These are phyloP conservation scores for Apeira syringaria DNA, from an alignment of 2,888 invertebrate species.

Conservation along the genomic window DNA sequence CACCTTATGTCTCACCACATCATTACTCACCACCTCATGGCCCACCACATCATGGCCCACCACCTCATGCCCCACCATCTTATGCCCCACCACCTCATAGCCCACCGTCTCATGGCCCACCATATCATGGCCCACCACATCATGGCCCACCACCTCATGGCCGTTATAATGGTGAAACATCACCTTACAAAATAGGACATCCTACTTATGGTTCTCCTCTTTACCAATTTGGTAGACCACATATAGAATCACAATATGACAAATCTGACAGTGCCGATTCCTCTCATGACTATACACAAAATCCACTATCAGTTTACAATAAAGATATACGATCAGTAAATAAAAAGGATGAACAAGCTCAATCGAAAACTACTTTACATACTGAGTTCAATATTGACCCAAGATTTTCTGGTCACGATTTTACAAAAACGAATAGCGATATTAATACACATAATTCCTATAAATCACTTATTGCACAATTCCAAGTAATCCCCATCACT, in stretches of 20 bases:
- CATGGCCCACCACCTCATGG: conserved; percentile 19
- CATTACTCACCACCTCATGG: conserved; percentile 16
- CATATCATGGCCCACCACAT: conserved; percentile 1
- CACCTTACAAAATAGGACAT: conserved; percentile 1
- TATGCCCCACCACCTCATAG: conserved; percentile 8
- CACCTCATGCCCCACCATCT: conserved; percentile 17
- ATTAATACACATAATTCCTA: conserved; percentile 3
- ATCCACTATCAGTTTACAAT: conserved; percentile 2
- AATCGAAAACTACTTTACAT: neutral
- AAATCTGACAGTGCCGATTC: neutral
- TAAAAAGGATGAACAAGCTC: conserved; percentile 1
- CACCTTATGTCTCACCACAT: conserved; percentile 7
- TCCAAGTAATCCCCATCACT: conserved; percentile 44
- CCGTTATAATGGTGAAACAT: conserved; percentile 7
- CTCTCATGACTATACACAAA: conserved; percentile 1
- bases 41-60: conserved; percentile 5
- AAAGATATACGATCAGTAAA: conserved; percentile 16
- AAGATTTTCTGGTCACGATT: conserved; percentile 20
- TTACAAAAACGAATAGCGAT: neutral
- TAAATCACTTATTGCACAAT: conserved; percentile 22
- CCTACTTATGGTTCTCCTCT: conserved; percentile 10
- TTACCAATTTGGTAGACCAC: conserved; percentile 11
- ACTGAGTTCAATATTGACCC: conserved; percentile 22
- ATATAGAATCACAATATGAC: conserved; percentile 2
- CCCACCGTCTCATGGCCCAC: conserved; percentile 14